Evolutionary conservation across 2,888 invertebrate species (phyloP), one percentile per base, ranked within the genome.

Genomic region (Drosophila ezoana): DNA sequence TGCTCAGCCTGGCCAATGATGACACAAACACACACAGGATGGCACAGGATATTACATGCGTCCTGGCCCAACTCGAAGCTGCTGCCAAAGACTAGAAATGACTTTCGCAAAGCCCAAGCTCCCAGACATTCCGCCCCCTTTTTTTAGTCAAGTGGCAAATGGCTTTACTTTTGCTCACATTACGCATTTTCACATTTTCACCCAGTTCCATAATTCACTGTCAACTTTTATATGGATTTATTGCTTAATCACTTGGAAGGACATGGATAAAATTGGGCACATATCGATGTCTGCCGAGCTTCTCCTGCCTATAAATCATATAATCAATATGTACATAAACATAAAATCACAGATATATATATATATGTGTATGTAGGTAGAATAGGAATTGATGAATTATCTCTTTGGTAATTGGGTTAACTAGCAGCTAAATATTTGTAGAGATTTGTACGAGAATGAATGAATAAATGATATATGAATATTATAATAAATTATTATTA

Each of bases 181-280:
- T 65, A 53, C 45, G 35, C 65, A 73, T 73, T 65, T 71, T 41
- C 35, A 32, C 28, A 28, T 28, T 28, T 8, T 8, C 28, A n/a
- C 35, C 16, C 37, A 16, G 58, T 71, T 78, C 86, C 72, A 87
- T 86, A 79, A 81, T 79, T 84, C 75, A 82, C 83, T 88, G 83
- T 80, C 84, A 80, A 76, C 71, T 76, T 64, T 67, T 66, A 48
- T 84, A 74, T 70, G 63, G 57, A 75, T 82, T 82, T 88, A 86
- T 85, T 85, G 84, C 80, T 83, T 88, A 85, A 85, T 85, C 88
- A 80, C 84, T 82, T 74, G 88, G 88, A 85, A 85, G 83, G 68
- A 68, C 74, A 47, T 65, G 86, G 88, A 85, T 85, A 86, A 79
- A 72, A 58, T 66, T 68, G 44, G 40, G 58, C 59, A 65, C 57